Percentiles rank a stretch among this genome's conserved stretches.
Conservation (phyloP, 2,113 vertebrate species). For the Nyctibius bracteatus region DNA sequence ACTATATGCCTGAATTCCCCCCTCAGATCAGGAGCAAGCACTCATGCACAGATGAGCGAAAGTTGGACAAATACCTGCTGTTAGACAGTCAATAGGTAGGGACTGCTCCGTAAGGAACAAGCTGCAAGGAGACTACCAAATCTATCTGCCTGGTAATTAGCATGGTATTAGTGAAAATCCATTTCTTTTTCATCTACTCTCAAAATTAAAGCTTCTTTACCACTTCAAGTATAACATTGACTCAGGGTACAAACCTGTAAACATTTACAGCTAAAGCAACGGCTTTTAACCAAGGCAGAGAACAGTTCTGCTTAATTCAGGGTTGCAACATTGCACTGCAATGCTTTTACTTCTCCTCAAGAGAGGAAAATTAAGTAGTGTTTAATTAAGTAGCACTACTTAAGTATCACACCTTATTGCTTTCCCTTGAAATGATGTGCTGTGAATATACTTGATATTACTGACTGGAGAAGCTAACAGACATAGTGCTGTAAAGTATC, state of each 20-base stretch:
- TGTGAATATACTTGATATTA: not conserved
- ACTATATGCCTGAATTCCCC: not conserved
- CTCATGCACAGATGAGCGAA: not conserved
- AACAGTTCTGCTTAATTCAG: not conserved
- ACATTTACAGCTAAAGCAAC: not conserved
- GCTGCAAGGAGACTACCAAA: not conserved
- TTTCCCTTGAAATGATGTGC: not conserved
- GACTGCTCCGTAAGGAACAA: not conserved
- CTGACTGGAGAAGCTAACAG: not conserved
- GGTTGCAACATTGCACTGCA: not conserved
- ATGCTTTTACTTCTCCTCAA: not conserved
- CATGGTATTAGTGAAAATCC: not conserved
- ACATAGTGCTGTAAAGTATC: not conserved
- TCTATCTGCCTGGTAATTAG: not conserved
- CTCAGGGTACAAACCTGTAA: not conserved
- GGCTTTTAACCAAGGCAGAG: not conserved
- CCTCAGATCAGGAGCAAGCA: not conserved
- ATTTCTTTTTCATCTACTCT: not conserved
- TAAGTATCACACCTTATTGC: not conserved
- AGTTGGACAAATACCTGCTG: not conserved
- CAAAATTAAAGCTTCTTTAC: not conserved
- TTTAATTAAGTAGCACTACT: not conserved
- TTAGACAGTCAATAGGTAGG: not conserved
- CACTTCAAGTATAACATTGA: not conserved
- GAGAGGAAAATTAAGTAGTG: not conserved